These are phyloP conservation scores for Garra rufa DNA, from an alignment of 2,113 vertebrate species.

Conservation along the genomic window DNA sequence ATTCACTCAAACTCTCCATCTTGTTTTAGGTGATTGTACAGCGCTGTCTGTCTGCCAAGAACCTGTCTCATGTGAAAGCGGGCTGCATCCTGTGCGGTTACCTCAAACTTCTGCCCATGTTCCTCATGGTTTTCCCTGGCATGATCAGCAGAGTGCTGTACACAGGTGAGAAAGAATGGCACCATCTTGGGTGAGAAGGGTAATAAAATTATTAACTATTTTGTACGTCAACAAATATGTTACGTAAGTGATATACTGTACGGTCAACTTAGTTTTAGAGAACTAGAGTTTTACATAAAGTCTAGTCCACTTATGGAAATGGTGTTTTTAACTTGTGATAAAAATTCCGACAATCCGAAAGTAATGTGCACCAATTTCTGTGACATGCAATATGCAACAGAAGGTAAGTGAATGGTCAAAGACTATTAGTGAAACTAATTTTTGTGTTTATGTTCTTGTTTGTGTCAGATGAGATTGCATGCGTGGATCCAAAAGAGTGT, in stretches of 20 bases:
- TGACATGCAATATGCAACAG: background rate
- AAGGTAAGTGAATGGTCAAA: background rate
- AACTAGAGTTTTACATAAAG: background rate
- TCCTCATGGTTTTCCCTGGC: conserved; percentile 92
- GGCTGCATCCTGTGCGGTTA: conserved; percentile 93
- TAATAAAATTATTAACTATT: background rate
- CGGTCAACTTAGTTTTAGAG: too few species aligned
- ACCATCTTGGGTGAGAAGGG: background rate
- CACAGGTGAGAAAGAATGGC: conserved; percentile 72
- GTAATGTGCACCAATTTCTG: background rate
- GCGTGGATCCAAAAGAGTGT: conserved; percentile 82
- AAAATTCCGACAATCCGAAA: background rate
- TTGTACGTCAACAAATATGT: background rate
- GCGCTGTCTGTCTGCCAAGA: conserved; percentile 95
- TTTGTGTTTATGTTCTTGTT: background rate
- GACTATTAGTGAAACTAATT: background rate
- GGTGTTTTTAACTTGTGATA: too few species aligned
- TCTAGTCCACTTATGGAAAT: background rate
- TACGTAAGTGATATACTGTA: too few species aligned
- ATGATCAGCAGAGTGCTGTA: conserved; percentile 97
- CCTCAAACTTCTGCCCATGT: conserved; percentile 95
- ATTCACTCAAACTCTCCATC: background rate
- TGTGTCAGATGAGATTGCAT: conserved; percentile 85
- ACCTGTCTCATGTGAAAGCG: conserved; percentile 93
- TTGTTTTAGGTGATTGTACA: conserved; percentile 91